A percentile compares a stretch with the other conserved stretches of the same genome.
phyloP scores from a whole-genome alignment of 1,140 invertebrate genomes.

The Dinoponera quadriceps region DNA sequence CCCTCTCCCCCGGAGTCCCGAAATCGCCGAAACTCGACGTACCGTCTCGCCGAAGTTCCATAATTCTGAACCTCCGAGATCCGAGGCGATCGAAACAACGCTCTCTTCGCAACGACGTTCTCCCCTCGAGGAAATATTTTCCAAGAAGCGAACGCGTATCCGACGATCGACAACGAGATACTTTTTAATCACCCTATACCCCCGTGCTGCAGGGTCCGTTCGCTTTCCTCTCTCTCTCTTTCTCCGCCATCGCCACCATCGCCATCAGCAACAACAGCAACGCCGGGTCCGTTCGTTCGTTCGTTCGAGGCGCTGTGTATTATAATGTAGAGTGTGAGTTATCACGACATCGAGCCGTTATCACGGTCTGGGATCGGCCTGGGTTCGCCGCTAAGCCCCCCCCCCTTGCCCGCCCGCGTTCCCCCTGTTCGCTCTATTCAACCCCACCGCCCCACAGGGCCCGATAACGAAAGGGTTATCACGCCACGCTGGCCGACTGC shows the following conservation, averaged over 20 bases:
- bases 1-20: no score
- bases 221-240: constrained; percentile 44
- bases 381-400: constrained; percentile 81
- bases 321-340: constrained; percentile 83
- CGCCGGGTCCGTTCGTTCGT: constrained; percentile 58
- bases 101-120: no score
- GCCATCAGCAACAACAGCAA: constrained; percentile 60
- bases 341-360: constrained; percentile 82
- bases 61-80: no score
- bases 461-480: constrained; percentile 85
- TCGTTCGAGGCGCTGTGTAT: constrained; percentile 77
- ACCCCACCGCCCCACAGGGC: constrained; percentile 70
- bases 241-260: constrained; percentile 42
- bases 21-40: no score
- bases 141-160: neutral
- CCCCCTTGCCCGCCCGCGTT: constrained; percentile 38
- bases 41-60: no score
- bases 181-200: constrained; percentile 67
- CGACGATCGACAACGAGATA: constrained; percentile 6
- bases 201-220: constrained; percentile 20
- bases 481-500: constrained; percentile 79
- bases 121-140: constrained; percentile 4
- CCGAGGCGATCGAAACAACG: no score
- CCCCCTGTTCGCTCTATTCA: constrained; percentile 61
- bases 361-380: constrained; percentile 81